Base-by-base conservation (phyloP, 2,113 vertebrate genomes). In the Leptodactylus fuscus region DNA sequence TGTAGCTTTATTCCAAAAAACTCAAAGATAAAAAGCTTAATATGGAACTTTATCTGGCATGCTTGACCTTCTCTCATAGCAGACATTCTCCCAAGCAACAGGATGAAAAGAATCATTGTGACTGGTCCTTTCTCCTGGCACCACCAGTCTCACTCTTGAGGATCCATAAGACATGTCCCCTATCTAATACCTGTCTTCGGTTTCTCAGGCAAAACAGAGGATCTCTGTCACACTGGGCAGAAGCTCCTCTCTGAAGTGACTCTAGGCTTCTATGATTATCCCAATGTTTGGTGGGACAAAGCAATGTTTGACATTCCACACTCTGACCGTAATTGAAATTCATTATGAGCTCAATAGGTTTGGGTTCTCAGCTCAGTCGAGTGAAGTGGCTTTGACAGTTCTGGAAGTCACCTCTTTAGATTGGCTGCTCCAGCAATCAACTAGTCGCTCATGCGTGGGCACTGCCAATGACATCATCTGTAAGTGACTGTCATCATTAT, bases 331-430 rank as follows among this genome's bases (percentile, higher is more conserved):
- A 85, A 85, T 69, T 85, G 76, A 85, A 85, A 85, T 85, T 85
- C 83, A 79, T 85, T 85, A 79, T 80, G 46, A 85, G 24, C 75
- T 85, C 75, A 85, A 85, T 85, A 80, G 76, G 34, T 85, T 79
- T 79, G 83, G 83, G 75, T 85, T 80, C 49, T 80, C 83, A 44
- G 75, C 44, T 78, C 83, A 80, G 83, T 69, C 83, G 49, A 80
- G 83, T 85, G 62, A 85, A 85, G 76, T 85, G 83, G 36, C 83
- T 85, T 85, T 80, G 83, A 85, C 83, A 85, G 83, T 13, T 79
- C 49, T 85, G 83, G 83, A 85, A 79, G 83, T 85, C 83, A 85
- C 83, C 83, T 85, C 65, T 80, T 70, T 67, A 79, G 83, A 58
- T 27, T 79, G 48, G 83, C 83, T 78, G 83, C 75, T 75, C 74